These are phyloP conservation scores for Cossypha polioptera DNA, from an alignment of 2,797 vertebrate genomes.

Conservation along the genomic window DNA sequence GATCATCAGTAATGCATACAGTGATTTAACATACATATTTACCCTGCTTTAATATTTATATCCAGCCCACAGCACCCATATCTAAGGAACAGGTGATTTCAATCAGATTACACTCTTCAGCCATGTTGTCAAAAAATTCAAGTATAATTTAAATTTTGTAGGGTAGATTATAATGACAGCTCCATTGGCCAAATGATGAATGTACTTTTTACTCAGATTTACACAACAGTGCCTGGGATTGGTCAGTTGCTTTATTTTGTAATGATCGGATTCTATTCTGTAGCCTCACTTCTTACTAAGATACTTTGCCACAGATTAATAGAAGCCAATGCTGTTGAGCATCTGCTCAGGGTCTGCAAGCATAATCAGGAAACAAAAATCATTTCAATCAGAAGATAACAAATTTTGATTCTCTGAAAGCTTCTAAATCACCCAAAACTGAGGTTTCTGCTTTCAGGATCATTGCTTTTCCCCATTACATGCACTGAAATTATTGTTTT, in stretches of 20 bases:
- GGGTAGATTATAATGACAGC: background rate
- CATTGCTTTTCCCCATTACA: conserved; percentile 17
- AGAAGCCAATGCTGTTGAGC: background rate
- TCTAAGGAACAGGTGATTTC: background rate
- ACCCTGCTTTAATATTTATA: background rate
- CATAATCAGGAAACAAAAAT: conserved; percentile 21
- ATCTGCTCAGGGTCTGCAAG: background rate
- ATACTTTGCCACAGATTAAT: background rate
- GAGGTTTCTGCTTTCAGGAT: conserved; percentile 9
- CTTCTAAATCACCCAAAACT: conserved; percentile 27
- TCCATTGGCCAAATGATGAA: background rate
- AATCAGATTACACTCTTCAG: background rate
- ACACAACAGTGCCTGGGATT: background rate
- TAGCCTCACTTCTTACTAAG: background rate
- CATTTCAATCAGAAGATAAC: background rate
- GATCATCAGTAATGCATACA: background rate
- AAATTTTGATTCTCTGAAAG: conserved; percentile 15
- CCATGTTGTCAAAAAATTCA: rapidly evolving
- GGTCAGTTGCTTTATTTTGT: background rate
- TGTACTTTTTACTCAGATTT: background rate
- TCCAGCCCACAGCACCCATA: background rate
- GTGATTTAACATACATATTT: background rate
- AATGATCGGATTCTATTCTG: background rate
- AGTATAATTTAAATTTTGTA: background rate
- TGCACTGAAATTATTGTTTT: conserved; percentile 58